Evolutionary conservation across 2,113 vertebrate species (phyloP), one percentile per base, ranked within the genome.

Genomic region (Lota lota): DNA sequence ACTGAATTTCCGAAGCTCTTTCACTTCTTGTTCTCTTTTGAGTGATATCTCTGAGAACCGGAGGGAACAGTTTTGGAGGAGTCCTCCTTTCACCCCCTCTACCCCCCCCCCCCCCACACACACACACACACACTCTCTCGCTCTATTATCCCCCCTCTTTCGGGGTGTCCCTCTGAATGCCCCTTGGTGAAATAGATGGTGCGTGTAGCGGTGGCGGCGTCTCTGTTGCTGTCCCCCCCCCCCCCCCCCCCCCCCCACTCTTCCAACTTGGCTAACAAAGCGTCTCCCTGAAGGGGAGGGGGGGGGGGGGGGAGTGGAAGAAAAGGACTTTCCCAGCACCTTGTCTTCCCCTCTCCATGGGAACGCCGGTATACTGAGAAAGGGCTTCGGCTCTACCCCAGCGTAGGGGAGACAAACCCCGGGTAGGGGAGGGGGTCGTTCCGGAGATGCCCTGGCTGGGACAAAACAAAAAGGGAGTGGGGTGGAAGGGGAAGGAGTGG

Each of bases 191-290:
- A 92, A 93, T 94, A 94, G 90, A 92, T 89, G 90, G 93, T 87
- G 87, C 90, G 81, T 47, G 40, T 47, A 47, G 28, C 12, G 12
- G 40, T 79, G 86, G 84, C 83, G 77, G 22, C 77, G 67, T 84
- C 94, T 94, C 93, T 93, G 93, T 92, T 90, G 91, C 93, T 91
- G 94, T 95, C 94, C 95, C 92, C 94, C 92, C 89, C 91, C 6
- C 40, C 40, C 8, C 11, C 40, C 40, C 94, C 95, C 92, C 94
- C 92, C 89, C 91, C 6, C 40, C 40, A 8, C 11, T 6, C 40
- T 93, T 92, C 92, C 94, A 94, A 92, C 40, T 10, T 47, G 86
- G 88, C 93, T 94, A 97, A 98, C 96, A 99, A 99, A 98, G 95
- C 94, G 85, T 92, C 94, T 95, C 95, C 97, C 94, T 96, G 92